Conservation (phyloP, 2,113 vertebrate species). For the Istiophorus platypterus region DNA sequence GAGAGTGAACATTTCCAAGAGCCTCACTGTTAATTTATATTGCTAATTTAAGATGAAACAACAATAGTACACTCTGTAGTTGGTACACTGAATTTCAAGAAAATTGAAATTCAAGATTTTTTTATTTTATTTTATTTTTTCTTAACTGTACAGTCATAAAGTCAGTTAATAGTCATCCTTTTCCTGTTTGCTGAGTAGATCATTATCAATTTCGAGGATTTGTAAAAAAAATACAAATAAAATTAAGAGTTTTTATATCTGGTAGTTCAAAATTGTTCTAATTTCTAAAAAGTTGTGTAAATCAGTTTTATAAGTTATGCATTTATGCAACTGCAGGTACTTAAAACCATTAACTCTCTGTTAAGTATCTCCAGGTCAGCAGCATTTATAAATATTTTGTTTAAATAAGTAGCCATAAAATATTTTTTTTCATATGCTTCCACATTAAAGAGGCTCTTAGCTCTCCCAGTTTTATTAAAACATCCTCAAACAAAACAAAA, state of each 20-base stretch:
- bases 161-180: background rate
- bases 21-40: background rate
- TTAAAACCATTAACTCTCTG: too few relatives aligned
- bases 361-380: background rate
- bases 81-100: too few relatives aligned
- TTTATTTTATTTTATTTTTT: background rate
- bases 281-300: background rate
- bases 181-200: background rate
- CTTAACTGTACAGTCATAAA: background rate
- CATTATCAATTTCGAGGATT: background rate
- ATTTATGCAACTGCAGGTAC: too few relatives aligned
- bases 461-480: constrained; percentile 11
- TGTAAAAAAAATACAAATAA: too few relatives aligned
- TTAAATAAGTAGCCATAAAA: constrained; percentile 7
- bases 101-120: too few relatives aligned
- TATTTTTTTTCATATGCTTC: background rate
- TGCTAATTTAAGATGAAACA: background rate
- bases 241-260: background rate
- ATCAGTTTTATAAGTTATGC: too few relatives aligned
- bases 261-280: background rate
- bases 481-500: constrained; percentile 9
- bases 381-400: background rate
- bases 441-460: background rate
- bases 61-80: background rate
- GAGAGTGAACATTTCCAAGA: too few relatives aligned